These are phyloP conservation scores for Ophion ellenae DNA, from an alignment of 2,888 invertebrate species.

Conservation along the genomic window DNA sequence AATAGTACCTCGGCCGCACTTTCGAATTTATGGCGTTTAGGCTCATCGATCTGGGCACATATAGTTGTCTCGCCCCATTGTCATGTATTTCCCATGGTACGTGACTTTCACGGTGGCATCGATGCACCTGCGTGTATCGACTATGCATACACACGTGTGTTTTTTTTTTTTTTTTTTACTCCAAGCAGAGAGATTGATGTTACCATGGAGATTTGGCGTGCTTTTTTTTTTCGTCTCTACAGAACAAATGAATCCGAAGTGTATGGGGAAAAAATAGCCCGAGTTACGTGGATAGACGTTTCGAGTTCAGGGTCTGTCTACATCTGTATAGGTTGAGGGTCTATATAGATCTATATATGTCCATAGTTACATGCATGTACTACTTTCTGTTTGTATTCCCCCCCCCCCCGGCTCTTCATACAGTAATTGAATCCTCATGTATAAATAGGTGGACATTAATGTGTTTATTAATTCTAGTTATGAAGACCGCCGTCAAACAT, in stretches of 20 bases:
- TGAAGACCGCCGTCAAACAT: background rate
- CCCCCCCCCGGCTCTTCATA: background rate
- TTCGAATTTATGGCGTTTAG: slow-evolving; percentile 64
- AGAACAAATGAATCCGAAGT: background rate
- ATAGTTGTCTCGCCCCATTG: slow-evolving; percentile 46
- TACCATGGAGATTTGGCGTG: slow-evolving; percentile 34
- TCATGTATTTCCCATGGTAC: slow-evolving; percentile 50
- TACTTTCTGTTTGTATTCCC: background rate
- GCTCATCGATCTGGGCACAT: slow-evolving; percentile 57
- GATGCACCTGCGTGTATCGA: slow-evolving; percentile 36
- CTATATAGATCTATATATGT: background rate
- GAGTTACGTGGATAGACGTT: background rate
- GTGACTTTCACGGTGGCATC: slow-evolving; percentile 39
- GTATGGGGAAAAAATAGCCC: background rate
- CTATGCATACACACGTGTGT: slow-evolving; percentile 22
- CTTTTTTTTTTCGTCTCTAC: background rate
- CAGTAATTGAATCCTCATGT: background rate
- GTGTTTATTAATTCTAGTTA: background rate
- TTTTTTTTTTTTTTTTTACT: slow-evolving; percentile 26
- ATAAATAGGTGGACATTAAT: background rate
- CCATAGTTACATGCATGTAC: background rate
- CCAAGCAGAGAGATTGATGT: slow-evolving; percentile 46
- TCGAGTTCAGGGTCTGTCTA: background rate
- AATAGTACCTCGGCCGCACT: slow-evolving; percentile 55
- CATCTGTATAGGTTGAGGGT: background rate